Percentiles rank a stretch among this genome's conserved stretches.
Conservation (phyloP, 2,797 vertebrate genomes). For the Erethizon dorsatum region DNA sequence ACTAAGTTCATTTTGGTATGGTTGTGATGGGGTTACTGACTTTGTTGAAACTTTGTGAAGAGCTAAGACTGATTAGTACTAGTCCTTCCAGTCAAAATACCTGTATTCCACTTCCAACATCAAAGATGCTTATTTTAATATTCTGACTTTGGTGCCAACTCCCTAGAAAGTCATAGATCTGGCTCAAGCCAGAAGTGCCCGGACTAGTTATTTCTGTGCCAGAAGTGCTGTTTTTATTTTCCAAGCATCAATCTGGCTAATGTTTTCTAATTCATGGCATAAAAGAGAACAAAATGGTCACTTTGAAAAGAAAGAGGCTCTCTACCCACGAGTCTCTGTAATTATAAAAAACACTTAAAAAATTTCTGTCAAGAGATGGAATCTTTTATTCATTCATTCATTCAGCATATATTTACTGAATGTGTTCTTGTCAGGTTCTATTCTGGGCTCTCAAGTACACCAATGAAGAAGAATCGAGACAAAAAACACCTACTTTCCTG, state of each 20-base stretch:
- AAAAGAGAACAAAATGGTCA: constrained; percentile 70
- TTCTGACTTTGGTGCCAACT: constrained; percentile 80
- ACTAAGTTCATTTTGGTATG: background rate
- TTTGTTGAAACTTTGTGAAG: constrained; percentile 44
- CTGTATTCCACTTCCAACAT: constrained; percentile 65
- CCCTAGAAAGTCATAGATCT: constrained; percentile 86
- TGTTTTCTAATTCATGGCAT: constrained; percentile 70
- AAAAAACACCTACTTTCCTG: background rate
- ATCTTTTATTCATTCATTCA: background rate
- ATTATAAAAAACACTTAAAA: constrained; percentile 16
- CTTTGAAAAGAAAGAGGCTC: constrained; percentile 42
- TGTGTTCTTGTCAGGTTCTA: background rate
- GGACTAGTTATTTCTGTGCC: constrained; percentile 80
- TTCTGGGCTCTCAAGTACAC: background rate
- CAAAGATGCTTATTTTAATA: constrained; percentile 76
- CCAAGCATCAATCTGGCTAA: constrained; percentile 72
- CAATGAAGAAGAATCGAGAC: background rate
- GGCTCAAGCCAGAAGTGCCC: constrained; percentile 78
- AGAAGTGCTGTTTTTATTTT: constrained; percentile 81
- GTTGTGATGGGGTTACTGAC: background rate
- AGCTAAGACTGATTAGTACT: constrained; percentile 48
- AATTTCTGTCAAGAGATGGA: constrained; percentile 12
- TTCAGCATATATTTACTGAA: background rate
- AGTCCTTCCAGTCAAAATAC: constrained; percentile 60
- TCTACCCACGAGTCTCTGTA: background rate